These are phyloP conservation scores for Eledona agricola DNA, from an alignment of 2,888 invertebrate genomes.

Conservation along the genomic window DNA sequence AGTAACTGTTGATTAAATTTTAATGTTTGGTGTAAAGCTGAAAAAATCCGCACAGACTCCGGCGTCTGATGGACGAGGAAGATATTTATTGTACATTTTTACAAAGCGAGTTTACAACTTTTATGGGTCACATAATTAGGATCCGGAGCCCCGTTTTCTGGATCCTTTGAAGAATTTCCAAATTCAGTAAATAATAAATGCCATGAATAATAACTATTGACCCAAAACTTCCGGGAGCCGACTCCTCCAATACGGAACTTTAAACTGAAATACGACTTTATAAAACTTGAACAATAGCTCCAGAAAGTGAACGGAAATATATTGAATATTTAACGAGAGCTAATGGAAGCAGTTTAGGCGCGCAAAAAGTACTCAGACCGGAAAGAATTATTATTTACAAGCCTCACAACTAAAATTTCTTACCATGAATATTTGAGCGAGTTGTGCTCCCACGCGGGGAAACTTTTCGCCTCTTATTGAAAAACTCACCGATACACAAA, in stretches of 20 bases:
- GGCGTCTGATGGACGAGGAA: too few species aligned
- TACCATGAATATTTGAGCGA: conserved; percentile 52
- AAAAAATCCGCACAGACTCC: too few species aligned
- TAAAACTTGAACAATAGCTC: conserved; percentile 40
- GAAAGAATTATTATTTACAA: conserved; percentile 50
- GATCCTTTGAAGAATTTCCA: neutral
- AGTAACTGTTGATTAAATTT: too few species aligned
- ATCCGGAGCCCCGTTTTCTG: too few species aligned
- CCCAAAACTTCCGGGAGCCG: conserved; percentile 16
- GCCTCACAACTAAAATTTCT: conserved; percentile 49
- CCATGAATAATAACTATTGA: conserved; percentile 31
- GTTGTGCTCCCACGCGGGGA: conserved; percentile 43
- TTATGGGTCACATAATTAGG: too few species aligned
- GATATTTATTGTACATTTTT: too few species aligned
- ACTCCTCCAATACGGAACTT: conserved; percentile 17
- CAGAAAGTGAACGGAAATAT: conserved; percentile 39
- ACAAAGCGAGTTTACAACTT: too few species aligned
- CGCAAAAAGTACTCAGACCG: conserved; percentile 30
- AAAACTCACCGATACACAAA: too few species aligned
- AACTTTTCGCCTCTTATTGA: too few species aligned
- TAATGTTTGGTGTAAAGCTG: too few species aligned
- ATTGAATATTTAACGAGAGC: conserved; percentile 45
- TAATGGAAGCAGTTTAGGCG: conserved; percentile 42
- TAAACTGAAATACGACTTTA: conserved; percentile 36
- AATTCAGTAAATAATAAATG: conserved; percentile 22